phyloP scores from a whole-genome alignment of 2,888 invertebrate species.

The Esperia sulphurella region DNA sequence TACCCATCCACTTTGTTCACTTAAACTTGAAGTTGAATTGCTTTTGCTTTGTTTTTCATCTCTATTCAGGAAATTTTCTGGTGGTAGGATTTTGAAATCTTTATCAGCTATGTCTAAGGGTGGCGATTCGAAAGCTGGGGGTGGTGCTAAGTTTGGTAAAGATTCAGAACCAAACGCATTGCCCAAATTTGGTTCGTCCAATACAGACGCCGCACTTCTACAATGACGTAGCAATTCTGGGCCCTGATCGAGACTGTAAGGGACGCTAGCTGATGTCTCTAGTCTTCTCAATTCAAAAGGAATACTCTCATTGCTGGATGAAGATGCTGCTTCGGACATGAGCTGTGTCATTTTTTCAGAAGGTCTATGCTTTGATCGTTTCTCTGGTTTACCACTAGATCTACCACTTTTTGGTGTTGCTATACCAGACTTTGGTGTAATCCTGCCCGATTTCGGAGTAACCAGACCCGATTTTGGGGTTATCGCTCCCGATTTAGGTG shows the following conservation, averaged over 20 bases:
- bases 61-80: conserved; percentile 69
- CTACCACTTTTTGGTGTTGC: conserved; percentile 80
- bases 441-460: conserved; percentile 67
- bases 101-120: conserved; percentile 71
- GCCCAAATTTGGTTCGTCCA: conserved; percentile 76
- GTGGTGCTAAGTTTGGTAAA: conserved; percentile 84
- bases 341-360: conserved; percentile 76
- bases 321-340: conserved; percentile 79
- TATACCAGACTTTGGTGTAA: conserved; percentile 65
- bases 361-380: conserved; percentile 66
- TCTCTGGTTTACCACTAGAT: conserved; percentile 71
- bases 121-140: conserved; percentile 80
- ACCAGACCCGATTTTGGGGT: conserved; percentile 67
- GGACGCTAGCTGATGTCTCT: conserved; percentile 82
- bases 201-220: conserved; percentile 77
- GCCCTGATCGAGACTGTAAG: conserved; percentile 79
- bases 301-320: conserved; percentile 79
- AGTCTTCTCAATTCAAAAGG: conserved; percentile 70
- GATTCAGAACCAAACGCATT: conserved; percentile 83
- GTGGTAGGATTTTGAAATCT: conserved; percentile 73
- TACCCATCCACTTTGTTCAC: conserved; percentile 94
- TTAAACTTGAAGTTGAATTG: conserved; percentile 83
- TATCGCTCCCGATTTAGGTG: conserved; percentile 64
- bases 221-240: conserved; percentile 74
- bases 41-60: conserved; percentile 64